These are phyloP conservation scores for Panthera leo DNA, from an alignment of 2,113 vertebrate genomes.

Conservation along the genomic window DNA sequence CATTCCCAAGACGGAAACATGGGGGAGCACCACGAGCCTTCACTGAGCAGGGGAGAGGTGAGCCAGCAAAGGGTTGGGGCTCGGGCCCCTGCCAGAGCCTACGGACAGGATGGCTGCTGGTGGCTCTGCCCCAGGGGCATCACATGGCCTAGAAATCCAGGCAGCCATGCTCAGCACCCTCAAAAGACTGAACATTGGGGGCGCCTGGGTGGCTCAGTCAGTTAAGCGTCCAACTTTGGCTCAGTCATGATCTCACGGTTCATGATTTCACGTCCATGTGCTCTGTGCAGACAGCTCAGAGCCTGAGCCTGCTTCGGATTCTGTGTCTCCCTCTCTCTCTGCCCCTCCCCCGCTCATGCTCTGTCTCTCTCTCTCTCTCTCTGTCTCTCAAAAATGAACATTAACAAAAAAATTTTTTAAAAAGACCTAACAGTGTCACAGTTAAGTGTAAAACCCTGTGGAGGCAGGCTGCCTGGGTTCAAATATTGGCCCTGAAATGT, in stretches of 20 bases:
- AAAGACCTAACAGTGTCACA: neutral
- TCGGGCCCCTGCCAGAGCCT: accelerated
- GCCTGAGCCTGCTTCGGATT: no score
- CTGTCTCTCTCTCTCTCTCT: no score
- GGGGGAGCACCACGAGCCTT: accelerated
- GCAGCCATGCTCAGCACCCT: neutral
- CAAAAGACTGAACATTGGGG: neutral
- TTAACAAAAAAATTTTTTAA: no score
- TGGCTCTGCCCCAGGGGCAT: accelerated
- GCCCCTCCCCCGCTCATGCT: no score
- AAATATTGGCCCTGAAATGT: neutral
- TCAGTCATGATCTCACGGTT: no score
- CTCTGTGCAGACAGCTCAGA: no score
- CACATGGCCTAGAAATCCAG: neutral
- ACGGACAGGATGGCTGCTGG: neutral
- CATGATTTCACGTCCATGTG: no score
- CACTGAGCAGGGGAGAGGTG: neutral
- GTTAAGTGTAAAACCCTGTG: neutral
- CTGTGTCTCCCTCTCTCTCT: no score
- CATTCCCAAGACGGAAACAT: accelerated
- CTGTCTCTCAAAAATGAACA: no score
- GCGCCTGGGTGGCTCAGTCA: no score
- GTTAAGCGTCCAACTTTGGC: no score
- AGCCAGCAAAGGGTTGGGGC: neutral
- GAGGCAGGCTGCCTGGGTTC: neutral